Conservation (phyloP, 2,888 invertebrate species). For the Euzetes globulus region DNA sequence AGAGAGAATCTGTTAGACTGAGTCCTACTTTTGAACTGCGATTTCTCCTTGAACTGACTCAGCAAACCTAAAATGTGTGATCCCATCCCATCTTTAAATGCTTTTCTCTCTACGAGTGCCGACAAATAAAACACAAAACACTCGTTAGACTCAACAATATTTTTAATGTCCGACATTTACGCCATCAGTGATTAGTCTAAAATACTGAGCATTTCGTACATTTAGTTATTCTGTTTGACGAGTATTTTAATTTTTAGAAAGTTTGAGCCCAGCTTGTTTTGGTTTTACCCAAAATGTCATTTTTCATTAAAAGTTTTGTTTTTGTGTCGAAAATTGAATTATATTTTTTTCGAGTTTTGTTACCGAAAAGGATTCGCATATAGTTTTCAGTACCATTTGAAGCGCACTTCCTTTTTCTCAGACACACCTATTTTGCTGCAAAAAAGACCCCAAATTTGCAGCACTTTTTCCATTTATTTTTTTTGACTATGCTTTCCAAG, state of each 20-base stretch:
- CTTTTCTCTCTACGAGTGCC: neutral
- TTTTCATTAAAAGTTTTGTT: neutral
- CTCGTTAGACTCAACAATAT: neutral
- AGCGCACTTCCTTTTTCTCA: constrained; percentile 30
- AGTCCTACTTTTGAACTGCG: constrained; percentile 18
- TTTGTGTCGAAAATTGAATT: neutral
- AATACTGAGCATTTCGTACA: too few species aligned
- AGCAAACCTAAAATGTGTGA: constrained; percentile 20
- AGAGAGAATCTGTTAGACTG: constrained; percentile 17
- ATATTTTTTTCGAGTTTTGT: neutral
- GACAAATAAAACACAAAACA: neutral
- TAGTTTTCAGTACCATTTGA: constrained; percentile 6
- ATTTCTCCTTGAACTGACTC: constrained; percentile 25
- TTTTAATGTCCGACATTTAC: neutral
- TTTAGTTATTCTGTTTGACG: too few species aligned
- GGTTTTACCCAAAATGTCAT: too few species aligned
- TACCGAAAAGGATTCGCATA: constrained; percentile 13
- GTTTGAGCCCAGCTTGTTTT: too few species aligned
- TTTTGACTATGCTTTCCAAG: neutral
- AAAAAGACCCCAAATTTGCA: constrained; percentile 14
- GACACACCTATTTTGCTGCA: constrained; percentile 12
- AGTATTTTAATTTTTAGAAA: too few species aligned
- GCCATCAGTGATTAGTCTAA: neutral
- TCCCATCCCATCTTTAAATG: neutral
- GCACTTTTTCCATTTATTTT: constrained; percentile 4